These are phyloP conservation scores for Beroe ovata DNA, from an alignment of 37 sponge, comb jelly and placozoan species.

Conservation along the genomic window DNA sequence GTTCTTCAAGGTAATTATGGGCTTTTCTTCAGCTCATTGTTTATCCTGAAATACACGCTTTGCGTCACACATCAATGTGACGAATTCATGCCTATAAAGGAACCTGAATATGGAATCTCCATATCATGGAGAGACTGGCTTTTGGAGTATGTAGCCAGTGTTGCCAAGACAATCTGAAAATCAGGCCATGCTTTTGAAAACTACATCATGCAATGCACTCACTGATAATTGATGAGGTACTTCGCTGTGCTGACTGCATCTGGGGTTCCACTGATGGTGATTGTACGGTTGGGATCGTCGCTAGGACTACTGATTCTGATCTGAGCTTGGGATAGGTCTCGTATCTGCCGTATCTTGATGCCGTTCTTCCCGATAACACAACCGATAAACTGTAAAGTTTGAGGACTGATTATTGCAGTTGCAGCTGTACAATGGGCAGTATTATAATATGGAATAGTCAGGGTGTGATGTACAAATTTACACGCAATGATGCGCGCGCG, in stretches of 20 bases:
- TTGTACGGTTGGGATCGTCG: conserved; percentile 53
- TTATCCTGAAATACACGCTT: conserved; percentile 18
- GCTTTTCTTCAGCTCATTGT: conserved; percentile 67
- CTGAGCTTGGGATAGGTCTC: conserved; percentile 63
- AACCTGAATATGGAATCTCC: too few relatives aligned
- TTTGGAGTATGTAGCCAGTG: too few relatives aligned
- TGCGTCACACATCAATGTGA: neutral
- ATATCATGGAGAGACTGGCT: too few relatives aligned
- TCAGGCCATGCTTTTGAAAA: too few relatives aligned
- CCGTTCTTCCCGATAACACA: conserved; percentile 66
- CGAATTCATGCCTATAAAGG: too few relatives aligned
- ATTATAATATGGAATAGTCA: too few relatives aligned
- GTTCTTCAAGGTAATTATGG: conserved; percentile 63
- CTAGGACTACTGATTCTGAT: conserved; percentile 63
- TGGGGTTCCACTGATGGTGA: conserved; percentile 61
- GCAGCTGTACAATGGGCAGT: too few relatives aligned
- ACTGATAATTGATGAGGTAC: conserved; percentile 67
- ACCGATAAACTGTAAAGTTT: conserved; percentile 30
- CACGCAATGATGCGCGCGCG: too few relatives aligned
- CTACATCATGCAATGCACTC: too few relatives aligned
- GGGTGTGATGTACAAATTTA: too few relatives aligned
- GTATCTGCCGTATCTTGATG: conserved; percentile 53
- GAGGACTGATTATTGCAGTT: too few relatives aligned
- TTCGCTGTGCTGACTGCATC: conserved; percentile 64
- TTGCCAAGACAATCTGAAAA: too few relatives aligned